Evolutionary conservation across 2,797 vertebrate genomes (phyloP), one percentile per base, ranked within the genome.

Genomic region (Pantherophis vulpinus): DNA sequence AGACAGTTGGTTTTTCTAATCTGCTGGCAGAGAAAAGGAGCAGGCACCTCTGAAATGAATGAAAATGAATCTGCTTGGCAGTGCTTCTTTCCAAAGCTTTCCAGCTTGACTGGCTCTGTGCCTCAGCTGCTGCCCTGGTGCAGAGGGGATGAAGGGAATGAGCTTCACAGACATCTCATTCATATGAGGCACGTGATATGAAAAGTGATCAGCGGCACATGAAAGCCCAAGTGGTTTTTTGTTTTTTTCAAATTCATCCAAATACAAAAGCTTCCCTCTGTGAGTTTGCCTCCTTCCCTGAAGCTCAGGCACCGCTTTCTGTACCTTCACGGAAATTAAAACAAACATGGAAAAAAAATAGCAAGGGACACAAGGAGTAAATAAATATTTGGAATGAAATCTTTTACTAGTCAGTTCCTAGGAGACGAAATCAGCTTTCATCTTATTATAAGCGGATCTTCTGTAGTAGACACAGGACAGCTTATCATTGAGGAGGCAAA

Each of bases 331-430:
- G 94, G 93, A 96, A 93, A 95, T 23, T 25, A 83, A 83, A 83
- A 83, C 20, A 25, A 12, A 83, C 47, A 83, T 70, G 66, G 4
- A 20, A 11, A 23, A 47, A 91, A 92, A 93, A 90, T 90, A 94
- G 93, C 6, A 55, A 96, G 94, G 94, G 90, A 93, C 92, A 74
- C 93, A 90, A 95, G 94, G 92, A 87, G 92, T 83, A 92, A 95
- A 94, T 92, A 94, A 93, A 94, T 94, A 96, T 97, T 97, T 97
- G 94, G 86, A 96, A 94, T 95, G 87, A 91, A 95, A 92, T 94
- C 96, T 95, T 97, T 95, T 91, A 88, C 88, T 79, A 90, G 66
- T 86, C 89, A 89, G 83, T 94, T 96, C 95, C 95, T 93, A 55
- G 60, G 88, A 92, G 94, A 93, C 87, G 1, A 95, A 95, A 2